phyloP scores from a whole-genome alignment of 2,888 invertebrate genomes.

The Callyntrura sp. region DNA sequence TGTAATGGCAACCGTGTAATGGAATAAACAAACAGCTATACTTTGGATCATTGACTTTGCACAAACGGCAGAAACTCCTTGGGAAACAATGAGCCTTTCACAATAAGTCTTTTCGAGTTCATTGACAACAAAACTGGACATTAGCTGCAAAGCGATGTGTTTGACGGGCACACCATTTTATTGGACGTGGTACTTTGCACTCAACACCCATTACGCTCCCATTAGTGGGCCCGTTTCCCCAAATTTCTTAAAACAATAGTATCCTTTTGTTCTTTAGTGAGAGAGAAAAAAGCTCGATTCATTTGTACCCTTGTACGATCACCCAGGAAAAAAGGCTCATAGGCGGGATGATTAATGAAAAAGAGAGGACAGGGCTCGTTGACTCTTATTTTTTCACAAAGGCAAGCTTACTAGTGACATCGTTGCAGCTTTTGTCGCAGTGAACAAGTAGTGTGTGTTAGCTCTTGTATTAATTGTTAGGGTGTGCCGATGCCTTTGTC shows the following conservation, averaged over 20 bases:
- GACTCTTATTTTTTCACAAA: neutral
- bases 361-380: constrained; percentile 6
- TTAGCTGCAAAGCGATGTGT: neutral
- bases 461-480: neutral
- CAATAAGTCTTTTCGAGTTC: neutral
- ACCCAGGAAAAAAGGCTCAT: constrained; percentile 1
- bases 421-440: neutral
- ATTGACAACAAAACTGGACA: neutral
- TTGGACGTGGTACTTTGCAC: neutral
- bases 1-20: neutral
- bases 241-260: constrained; percentile 1
- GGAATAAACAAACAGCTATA: neutral
- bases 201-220: neutral
- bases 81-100: neutral
- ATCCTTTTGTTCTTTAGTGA: neutral
- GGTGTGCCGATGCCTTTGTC: too few relatives aligned
- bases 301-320: neutral
- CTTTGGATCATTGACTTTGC: constrained; percentile 1
- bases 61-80: neutral
- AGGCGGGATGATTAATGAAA: constrained; percentile 13
- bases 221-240: neutral
- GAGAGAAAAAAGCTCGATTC: neutral
- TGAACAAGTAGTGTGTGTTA: neutral
- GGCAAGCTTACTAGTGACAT: neutral
- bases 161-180: neutral